Evolutionary conservation across 2,888 invertebrate genomes (phyloP), one percentile per base, ranked within the genome.

Genomic region (Temnothorax rugatulus): DNA sequence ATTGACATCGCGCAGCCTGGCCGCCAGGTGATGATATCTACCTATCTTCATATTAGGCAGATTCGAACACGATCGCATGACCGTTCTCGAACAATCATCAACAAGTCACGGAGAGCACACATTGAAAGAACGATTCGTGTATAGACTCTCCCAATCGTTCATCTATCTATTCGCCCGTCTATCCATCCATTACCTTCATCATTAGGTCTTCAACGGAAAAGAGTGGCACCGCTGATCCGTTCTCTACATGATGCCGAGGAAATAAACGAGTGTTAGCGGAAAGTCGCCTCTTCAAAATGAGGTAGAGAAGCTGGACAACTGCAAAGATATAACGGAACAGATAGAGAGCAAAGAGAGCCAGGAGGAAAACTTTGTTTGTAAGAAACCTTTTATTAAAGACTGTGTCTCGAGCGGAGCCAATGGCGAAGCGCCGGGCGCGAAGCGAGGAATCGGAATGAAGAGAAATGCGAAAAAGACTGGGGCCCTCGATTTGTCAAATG

Each of bases 401-500:
- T 86, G 84, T 83, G 86, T 82, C 86, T 84, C 66, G 57, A 88
- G 87, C 85, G 84, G 84, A 86, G 84, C 75, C 66, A 75, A 81
- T 50, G 81, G 68, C 64, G 83, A 82, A 86, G 86, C 88, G 86
- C 77, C 71, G 57, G 7, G 57, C 61, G 57, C 38, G 34, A 81
- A 74, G 63, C 75, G 77, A 57, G 57, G 85, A 76, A 82, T 86
- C 74, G 64, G 59, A 81, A 85, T 50, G 87, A 85, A 81, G 84
- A 77, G 87, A 85, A 87, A 84, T 84, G 84, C 52, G 88, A 88
- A 83, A 82, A 75, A 87, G 84, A 86, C 82, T 73, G 86, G 34
- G 81, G 47, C 83, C 68, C 83, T 87, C 86, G 90, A 90, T 90
- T 89, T 89, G 90, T 87, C 89, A 89, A 91, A 92, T 89, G 89